Base-by-base conservation (phyloP, 2,888 invertebrate species). In the Palloptera scutellata region DNA sequence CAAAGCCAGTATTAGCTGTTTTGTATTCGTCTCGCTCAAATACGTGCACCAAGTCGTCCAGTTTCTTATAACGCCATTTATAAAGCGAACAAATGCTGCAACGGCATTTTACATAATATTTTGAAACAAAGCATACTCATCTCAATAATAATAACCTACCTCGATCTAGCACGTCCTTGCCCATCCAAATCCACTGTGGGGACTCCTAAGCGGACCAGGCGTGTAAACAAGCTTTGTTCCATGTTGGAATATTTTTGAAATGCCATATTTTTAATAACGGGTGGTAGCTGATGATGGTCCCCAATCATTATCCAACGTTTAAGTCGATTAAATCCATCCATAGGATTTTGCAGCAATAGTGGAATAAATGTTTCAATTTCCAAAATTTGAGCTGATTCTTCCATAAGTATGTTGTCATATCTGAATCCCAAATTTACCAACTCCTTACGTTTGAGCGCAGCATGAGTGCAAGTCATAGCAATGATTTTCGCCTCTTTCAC, bases 291-390 rank as follows among this genome's bases (percentile, higher is more conserved):
- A 86, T 99, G 97, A 85, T 99, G 99, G 86, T 95, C 98, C 0
- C 99, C 99, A 79, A 99, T 99, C 99, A 99, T 99, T 77, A 99
- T 98, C 98, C 99, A 99, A 15, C 99, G 81, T 85, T 99, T 99
- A 69, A 99, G 87, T 0, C 98, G 89, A 81, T 97, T 98, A 75
- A 91, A 92, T 0, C 97, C 98, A 82, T 99, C 97, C 83, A 97
- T 92, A 0, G 98, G 98, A 86, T 98, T 98, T 87, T 99, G 99
- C n/a, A 99, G 88, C 2, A 99, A 88, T 13, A 99, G 87, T 0
- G 99, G 99, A 77, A 99, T 99, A 84, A 99, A 99, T 0, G 99
- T 99, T 86, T 99, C 99, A 70, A 99, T 99, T 86, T 99, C 99
- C 52, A 99, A 87, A 79, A 99, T 99, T 86, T 99, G 99, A 0